Evolutionary conservation across 2,113 vertebrate genomes (phyloP), one percentile per base, ranked within the genome.

Genomic region (Brienomyrus longianalis): DNA sequence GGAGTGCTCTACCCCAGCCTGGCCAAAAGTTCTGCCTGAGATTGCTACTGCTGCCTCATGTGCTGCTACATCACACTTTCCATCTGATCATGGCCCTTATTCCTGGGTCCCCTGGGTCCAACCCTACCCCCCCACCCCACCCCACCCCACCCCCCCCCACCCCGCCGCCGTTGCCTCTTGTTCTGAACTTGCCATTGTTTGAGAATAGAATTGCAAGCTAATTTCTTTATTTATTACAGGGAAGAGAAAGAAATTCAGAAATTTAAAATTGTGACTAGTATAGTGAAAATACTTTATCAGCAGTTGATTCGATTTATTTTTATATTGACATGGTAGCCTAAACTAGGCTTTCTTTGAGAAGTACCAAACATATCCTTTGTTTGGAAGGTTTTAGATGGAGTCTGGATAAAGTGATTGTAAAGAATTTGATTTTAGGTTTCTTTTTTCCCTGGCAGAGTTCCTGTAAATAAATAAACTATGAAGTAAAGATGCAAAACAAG

Each of bases 1-100:
- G 97, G 97, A 90, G 94, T 97, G 95, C 96, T 99, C 94, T 97
- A 96, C 91, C 96, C 96, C 93, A 95, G 96, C 94, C 94, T 97
- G 92, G 95, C 96, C 95, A 98, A 96, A 97, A 97, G 97, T 96
- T 97, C 97, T 94, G 94, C 97, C 92, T 97, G 96, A 97, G 87
- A 74, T 43, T 13, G 87, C 62, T 48, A 51, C 88, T 45, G 5
- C 31, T 17, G 15, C 56, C 39, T 23, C 35, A 48, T 9, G 45
- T 62, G 13, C 88, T 35, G 39, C 47, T 66, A 56, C 88, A 39
- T 48, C 88, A 39, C 45, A 27, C 48, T 86, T 50, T 86, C 85
- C 23, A 51, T 51, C 50, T 56, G 51, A 62, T 52, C 54, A 59
- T 31, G 47, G 54, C 56, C 87, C 56, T 87, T 54, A 15, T 31